Percentiles rank a stretch among this genome's conserved stretches.
Evolutionary conservation across 2,888 invertebrate species (phyloP).

Genomic region (Steinernema carpocapsae): DNA sequence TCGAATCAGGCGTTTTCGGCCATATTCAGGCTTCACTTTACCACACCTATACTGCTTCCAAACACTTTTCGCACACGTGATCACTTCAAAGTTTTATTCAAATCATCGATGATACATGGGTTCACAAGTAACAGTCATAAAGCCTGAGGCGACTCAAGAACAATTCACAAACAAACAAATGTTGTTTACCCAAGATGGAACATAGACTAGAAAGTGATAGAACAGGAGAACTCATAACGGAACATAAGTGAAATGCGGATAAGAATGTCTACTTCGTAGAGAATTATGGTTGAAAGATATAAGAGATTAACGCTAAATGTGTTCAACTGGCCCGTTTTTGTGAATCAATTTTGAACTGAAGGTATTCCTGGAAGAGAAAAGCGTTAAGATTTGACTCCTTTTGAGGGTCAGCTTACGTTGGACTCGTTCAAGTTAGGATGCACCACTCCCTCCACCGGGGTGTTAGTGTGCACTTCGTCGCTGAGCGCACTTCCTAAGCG

Average conservation of each 20-base stretch:
- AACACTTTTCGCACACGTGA: no score
- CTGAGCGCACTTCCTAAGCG: neutral
- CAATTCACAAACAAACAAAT: neutral
- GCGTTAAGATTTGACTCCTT: neutral
- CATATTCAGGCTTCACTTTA: no score
- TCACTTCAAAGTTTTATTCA: no score
- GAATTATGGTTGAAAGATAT: neutral
- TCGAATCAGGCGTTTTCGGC: no score
- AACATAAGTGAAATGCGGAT: conserved; percentile 26
- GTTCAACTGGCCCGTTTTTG: neutral
- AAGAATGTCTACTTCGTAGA: neutral
- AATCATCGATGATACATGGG: no score
- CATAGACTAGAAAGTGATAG: conserved; percentile 14
- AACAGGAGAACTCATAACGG: neutral
- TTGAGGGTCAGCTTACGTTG: neutral
- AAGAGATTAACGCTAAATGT: neutral
- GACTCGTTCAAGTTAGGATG: neutral
- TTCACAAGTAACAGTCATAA: neutral
- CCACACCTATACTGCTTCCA: no score
- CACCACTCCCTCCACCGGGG: conserved; percentile 6
- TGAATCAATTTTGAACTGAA: conserved; percentile 22
- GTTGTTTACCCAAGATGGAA: neutral
- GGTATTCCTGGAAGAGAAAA: conserved; percentile 4
- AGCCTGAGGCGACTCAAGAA: neutral
- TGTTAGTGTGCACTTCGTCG: conserved; percentile 24